Conservation (phyloP, 2,113 vertebrate species). For the Sciurus niger region DNA sequence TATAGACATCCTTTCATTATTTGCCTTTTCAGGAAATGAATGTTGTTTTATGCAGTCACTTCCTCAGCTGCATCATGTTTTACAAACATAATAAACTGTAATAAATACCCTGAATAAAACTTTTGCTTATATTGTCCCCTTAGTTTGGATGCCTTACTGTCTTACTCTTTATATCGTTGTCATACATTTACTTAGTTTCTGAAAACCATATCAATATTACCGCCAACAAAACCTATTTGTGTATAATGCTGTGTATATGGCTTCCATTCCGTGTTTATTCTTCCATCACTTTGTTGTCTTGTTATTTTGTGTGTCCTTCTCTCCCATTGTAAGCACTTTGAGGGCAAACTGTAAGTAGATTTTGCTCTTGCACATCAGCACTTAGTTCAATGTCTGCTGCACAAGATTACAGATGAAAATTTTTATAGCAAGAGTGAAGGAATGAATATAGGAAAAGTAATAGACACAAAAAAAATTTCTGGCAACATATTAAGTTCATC, state of each 20-base stretch:
- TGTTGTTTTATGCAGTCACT: neutral
- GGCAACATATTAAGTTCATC: neutral
- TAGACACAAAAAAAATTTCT: neutral
- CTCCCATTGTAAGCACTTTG: neutral
- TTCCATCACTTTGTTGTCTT: neutral
- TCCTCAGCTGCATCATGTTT: too few species aligned
- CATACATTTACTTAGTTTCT: neutral
- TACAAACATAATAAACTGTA: neutral
- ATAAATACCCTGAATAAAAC: neutral
- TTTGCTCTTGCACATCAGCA: neutral
- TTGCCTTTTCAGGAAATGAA: neutral
- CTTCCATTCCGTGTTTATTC: neutral
- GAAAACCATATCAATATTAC: neutral
- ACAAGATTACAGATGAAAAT: neutral
- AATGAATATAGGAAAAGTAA: neutral
- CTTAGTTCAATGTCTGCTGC: neutral
- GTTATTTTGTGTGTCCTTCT: neutral
- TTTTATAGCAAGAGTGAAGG: neutral
- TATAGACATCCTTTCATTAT: neutral
- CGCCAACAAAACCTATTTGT: neutral
- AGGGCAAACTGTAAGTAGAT: neutral
- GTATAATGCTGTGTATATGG: neutral
- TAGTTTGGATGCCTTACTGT: neutral
- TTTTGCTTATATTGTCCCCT: neutral
- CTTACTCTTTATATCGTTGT: neutral